phyloP scores from a whole-genome alignment of 2,888 invertebrate species.

The Euproctis similis region DNA sequence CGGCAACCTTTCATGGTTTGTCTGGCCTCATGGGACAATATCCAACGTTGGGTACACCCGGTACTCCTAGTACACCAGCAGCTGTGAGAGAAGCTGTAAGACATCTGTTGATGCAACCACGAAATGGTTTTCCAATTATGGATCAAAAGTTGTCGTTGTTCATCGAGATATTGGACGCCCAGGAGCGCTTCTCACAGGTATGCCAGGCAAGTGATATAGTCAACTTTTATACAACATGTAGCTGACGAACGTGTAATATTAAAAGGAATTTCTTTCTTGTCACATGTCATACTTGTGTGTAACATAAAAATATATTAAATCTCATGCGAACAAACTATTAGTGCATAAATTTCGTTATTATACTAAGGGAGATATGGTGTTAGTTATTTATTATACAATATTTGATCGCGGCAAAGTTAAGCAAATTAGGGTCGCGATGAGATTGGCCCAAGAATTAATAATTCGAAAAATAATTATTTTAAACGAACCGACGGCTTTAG shows the following conservation, averaged over 20 bases:
- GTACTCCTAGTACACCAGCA: conserved; percentile 75
- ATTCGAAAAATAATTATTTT: conserved; percentile 20
- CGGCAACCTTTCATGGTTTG: conserved; percentile 78
- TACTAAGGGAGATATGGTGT: conserved; percentile 8
- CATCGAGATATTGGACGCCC: conserved; percentile 88
- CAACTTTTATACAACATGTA: conserved; percentile 1
- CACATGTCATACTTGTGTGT: neutral
- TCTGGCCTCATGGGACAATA: conserved; percentile 47
- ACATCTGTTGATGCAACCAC: conserved; percentile 80
- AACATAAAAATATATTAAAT: conserved; percentile 1
- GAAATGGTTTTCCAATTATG: conserved; percentile 84
- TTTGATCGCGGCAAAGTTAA: neutral
- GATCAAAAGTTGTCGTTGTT: conserved; percentile 86
- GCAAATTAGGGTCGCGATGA: conserved; percentile 9
- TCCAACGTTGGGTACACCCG: conserved; percentile 48
- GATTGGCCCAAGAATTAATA: conserved; percentile 16
- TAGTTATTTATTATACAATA: neutral
- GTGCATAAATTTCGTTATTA: too few relatives aligned
- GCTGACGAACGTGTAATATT: neutral
- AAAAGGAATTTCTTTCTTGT: neutral
- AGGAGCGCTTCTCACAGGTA: conserved; percentile 88
- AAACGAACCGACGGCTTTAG: conserved; percentile 16
- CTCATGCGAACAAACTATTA: neutral
- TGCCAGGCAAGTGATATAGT: conserved; percentile 13
- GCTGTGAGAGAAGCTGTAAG: conserved; percentile 82